Conservation (phyloP, 2,113 vertebrate genomes). For the Sturnus vulgaris region DNA sequence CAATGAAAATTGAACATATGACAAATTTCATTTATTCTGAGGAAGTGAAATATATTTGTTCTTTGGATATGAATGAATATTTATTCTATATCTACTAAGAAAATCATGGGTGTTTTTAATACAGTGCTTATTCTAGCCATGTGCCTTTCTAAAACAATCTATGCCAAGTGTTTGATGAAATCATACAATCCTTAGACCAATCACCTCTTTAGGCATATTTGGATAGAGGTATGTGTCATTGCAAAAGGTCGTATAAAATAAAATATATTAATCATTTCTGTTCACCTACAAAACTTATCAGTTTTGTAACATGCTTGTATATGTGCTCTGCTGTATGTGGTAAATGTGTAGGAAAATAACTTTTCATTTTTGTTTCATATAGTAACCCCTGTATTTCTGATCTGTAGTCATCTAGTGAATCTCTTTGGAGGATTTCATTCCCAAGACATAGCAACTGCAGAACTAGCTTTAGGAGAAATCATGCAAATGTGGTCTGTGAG, state of each 20-base stretch:
- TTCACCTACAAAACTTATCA: neutral
- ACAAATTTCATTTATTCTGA: neutral
- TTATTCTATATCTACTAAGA: neutral
- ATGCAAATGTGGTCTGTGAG: neutral
- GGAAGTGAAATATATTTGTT: neutral
- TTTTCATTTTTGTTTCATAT: neutral
- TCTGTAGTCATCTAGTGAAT: neutral
- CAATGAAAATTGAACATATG: neutral
- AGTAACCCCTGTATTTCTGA: neutral
- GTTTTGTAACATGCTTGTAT: neutral
- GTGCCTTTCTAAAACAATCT: neutral
- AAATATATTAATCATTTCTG: neutral
- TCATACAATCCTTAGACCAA: neutral
- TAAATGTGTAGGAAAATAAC: neutral
- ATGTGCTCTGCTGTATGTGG: neutral
- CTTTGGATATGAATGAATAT: neutral
- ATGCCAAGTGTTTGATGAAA: neutral
- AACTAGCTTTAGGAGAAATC: neutral
- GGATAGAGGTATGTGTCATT: neutral
- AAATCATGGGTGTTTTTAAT: neutral
- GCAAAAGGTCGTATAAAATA: neutral
- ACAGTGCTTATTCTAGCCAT: neutral
- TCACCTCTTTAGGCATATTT: neutral
- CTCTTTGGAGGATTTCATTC: neutral
- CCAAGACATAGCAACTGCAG: neutral